A percentile compares a stretch with the other conserved stretches of the same genome.
phyloP scores from a whole-genome alignment of 2,797 vertebrate species.

The Darevskia nairensis region DNA sequence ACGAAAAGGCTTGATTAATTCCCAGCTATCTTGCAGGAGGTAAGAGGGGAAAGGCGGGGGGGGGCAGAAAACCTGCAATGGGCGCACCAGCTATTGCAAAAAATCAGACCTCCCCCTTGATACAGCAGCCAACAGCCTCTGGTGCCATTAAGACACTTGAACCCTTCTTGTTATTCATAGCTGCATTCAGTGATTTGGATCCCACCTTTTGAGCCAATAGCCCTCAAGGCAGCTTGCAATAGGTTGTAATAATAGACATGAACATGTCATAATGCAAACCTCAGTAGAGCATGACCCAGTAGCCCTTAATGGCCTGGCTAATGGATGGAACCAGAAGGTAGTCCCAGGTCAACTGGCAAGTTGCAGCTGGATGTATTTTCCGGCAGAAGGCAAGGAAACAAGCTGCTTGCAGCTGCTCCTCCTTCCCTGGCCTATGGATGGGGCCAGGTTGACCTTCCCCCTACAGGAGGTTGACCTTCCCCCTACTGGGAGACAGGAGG shows the following conservation, averaged over 20 bases:
- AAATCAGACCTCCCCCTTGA: not conserved
- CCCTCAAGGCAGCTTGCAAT: not conserved
- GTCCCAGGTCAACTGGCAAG: too few species aligned
- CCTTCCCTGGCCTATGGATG: not conserved
- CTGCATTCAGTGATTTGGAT: not conserved
- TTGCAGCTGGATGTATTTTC: too few species aligned
- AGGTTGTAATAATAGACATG: too few species aligned
- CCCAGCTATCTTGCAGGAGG: constrained; percentile 4
- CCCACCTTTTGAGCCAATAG: not conserved
- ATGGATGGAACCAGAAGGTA: too few species aligned
- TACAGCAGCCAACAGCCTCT: not conserved
- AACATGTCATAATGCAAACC: too few species aligned
- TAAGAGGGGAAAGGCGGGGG: not conserved
- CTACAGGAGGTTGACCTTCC: not conserved
- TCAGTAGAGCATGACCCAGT: too few species aligned
- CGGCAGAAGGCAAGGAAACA: too few species aligned
- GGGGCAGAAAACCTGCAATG: too few species aligned
- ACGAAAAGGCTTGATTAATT: constrained; percentile 5
- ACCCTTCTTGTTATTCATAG: not conserved
- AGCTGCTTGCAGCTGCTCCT: not conserved
- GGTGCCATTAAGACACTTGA: not conserved
- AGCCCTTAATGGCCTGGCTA: too few species aligned
- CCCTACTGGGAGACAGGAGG: too few species aligned
- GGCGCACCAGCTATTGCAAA: too few species aligned
- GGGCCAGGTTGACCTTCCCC: not conserved